phyloP scores from a whole-genome alignment of 2,888 invertebrate genomes.

The Trichopoda pennipes region DNA sequence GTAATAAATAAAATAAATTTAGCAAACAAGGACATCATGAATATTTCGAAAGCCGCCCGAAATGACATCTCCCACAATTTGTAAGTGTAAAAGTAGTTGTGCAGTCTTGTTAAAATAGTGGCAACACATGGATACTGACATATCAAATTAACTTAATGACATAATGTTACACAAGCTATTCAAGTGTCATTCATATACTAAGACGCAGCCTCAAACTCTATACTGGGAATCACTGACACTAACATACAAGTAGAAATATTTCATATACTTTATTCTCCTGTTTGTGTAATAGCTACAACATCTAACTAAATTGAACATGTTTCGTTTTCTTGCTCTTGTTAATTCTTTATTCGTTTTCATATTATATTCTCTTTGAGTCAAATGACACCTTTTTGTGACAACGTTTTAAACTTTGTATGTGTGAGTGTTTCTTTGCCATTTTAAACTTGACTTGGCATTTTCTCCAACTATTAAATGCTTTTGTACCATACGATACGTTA shows the following conservation, averaged over 20 bases:
- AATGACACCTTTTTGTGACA: slow-evolving; percentile 68
- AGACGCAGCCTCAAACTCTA: slow-evolving; percentile 26
- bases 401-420: slow-evolving; percentile 53
- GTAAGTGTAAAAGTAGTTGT: slow-evolving; percentile 24
- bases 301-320: slow-evolving; percentile 64
- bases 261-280: background rate
- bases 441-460: slow-evolving; percentile 62
- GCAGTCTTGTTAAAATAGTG: slow-evolving; percentile 22
- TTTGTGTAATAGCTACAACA: slow-evolving; percentile 39
- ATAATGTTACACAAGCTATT: slow-evolving; percentile 72
- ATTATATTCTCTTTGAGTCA: slow-evolving; percentile 68
- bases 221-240: slow-evolving; percentile 19
- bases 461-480: slow-evolving; percentile 42
- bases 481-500: slow-evolving; percentile 36
- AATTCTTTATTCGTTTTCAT: slow-evolving; percentile 37
- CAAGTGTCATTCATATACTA: slow-evolving; percentile 63
- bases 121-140: slow-evolving; percentile 64
- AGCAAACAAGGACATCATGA: slow-evolving; percentile 47
- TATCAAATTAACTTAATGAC: slow-evolving; percentile 74
- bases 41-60: slow-evolving; percentile 31
- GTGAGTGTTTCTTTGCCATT: slow-evolving; percentile 42
- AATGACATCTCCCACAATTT: slow-evolving; percentile 45
- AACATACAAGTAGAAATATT: background rate
- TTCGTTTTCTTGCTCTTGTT: slow-evolving; percentile 40
- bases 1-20: slow-evolving; percentile 52